Conservation (phyloP, 2,113 vertebrate genomes). For the Tragelaphus buxtoni region DNA sequence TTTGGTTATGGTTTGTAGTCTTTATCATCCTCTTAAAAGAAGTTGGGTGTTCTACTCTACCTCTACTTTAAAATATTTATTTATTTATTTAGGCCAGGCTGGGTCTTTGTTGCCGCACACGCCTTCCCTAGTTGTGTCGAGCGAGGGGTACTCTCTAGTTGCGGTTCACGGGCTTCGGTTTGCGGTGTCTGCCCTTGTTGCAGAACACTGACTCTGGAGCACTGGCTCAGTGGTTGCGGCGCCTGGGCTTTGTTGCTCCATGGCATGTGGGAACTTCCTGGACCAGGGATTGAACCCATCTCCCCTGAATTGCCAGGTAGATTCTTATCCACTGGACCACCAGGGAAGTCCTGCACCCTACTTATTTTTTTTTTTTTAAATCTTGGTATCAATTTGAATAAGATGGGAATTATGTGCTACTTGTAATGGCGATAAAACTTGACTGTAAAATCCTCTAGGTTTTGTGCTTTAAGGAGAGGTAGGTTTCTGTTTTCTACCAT, state of each 20-base stretch:
- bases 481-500: fast-evolving
- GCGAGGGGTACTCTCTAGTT: neutral
- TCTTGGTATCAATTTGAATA: neutral
- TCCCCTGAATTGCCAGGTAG: neutral
- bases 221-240: neutral
- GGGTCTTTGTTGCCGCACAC: neutral
- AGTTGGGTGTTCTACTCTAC: neutral
- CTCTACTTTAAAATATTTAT: neutral
- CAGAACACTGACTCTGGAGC: neutral
- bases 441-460: neutral
- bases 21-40: neutral
- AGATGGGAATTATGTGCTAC: neutral
- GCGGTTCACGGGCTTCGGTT: neutral
- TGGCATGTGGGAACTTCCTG: neutral
- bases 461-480: neutral
- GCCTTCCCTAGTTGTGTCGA: neutral
- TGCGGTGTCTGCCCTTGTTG: neutral
- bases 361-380: neutral
- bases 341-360: neutral
- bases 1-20: neutral
- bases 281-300: neutral
- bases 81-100: neutral
- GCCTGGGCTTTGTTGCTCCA: neutral
- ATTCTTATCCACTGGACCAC: neutral
- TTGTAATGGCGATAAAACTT: neutral